These are phyloP conservation scores for Macroramphosus scolopax DNA, from an alignment of 2,797 vertebrate species.

Conservation along the genomic window DNA sequence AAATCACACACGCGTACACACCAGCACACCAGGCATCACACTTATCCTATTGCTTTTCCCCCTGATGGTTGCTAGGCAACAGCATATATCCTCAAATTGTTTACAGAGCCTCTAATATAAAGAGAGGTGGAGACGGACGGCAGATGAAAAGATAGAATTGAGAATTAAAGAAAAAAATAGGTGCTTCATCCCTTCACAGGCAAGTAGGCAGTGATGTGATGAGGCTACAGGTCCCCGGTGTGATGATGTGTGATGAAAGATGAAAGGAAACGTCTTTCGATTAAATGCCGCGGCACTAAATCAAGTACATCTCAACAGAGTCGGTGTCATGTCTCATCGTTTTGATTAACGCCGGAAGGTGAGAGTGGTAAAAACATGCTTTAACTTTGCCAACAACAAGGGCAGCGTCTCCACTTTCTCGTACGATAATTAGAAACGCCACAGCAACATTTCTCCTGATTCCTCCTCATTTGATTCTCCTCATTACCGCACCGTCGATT, in stretches of 20 bases:
- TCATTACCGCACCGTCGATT: no score
- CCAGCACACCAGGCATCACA: conserved; percentile 4
- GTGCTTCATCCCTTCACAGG: conserved; percentile 4
- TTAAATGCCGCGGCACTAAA: conserved; percentile 20
- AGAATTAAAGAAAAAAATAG: conserved; percentile 30
- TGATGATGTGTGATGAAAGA: conserved; percentile 31
- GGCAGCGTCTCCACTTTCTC: no score
- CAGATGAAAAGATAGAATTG: conserved; percentile 43
- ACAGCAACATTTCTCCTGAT: no score
- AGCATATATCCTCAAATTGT: conserved; percentile 74
- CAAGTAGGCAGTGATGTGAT: no score
- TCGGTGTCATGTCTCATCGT: no score
- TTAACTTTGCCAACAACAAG: conserved; percentile 8
- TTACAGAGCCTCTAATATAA: conserved; percentile 67
- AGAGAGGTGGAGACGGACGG: conserved; percentile 49
- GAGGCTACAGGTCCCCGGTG: no score
- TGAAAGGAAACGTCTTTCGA: conserved; percentile 33
- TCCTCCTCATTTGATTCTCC: no score
- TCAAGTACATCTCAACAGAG: conserved; percentile 16
- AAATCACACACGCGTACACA: conserved; percentile 12
- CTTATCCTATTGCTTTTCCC: conserved; percentile 49
- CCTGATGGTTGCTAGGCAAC: conserved; percentile 75
- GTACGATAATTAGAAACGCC: no score
- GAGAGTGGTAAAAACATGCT: conserved; percentile 11
- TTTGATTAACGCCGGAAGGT: no score